Evolutionary conservation across 2,888 invertebrate species (phyloP).

Genomic region (Drosophila incognita): DNA sequence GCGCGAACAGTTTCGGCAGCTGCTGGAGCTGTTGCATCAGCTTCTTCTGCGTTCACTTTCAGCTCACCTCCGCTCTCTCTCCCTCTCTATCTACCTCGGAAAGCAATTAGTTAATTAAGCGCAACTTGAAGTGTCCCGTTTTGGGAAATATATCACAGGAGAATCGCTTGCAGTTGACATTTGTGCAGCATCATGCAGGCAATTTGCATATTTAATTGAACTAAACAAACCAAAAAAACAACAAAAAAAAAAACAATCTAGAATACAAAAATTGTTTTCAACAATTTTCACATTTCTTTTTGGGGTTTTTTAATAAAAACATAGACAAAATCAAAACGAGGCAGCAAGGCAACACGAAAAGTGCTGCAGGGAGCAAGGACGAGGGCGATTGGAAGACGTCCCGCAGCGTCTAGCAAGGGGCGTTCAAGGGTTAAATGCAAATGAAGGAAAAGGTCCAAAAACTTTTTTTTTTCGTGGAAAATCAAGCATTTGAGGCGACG

Average conservation of each 20-base stretch:
- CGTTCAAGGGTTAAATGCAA: conserved; percentile 69
- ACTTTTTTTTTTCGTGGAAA: conserved; percentile 35
- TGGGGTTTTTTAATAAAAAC: conserved; percentile 54
- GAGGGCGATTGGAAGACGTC: conserved; percentile 26
- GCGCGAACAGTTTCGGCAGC: background rate
- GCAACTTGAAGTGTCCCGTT: conserved; percentile 62
- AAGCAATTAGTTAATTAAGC: conserved; percentile 75
- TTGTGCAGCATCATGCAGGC: conserved; percentile 69
- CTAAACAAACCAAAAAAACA: conserved; percentile 8
- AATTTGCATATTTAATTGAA: conserved; percentile 79
- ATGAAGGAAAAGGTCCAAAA: conserved; percentile 47
- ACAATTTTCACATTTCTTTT: conserved; percentile 45
- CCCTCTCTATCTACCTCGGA: background rate
- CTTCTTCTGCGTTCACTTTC: background rate
- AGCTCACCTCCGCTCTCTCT: background rate
- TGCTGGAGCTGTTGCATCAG: conserved; percentile 1
- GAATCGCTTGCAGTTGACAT: conserved; percentile 58
- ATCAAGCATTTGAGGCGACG: conserved; percentile 26
- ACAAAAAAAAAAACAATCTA: background rate
- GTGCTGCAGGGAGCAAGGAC: conserved; percentile 20
- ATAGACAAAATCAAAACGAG: conserved; percentile 13
- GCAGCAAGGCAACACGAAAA: conserved; percentile 2
- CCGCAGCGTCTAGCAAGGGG: conserved; percentile 55
- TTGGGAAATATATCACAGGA: conserved; percentile 46
- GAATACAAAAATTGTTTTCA: conserved; percentile 40